Evolutionary conservation across 2,888 invertebrate species (phyloP).

Genomic region (Periphyllus acericola): DNA sequence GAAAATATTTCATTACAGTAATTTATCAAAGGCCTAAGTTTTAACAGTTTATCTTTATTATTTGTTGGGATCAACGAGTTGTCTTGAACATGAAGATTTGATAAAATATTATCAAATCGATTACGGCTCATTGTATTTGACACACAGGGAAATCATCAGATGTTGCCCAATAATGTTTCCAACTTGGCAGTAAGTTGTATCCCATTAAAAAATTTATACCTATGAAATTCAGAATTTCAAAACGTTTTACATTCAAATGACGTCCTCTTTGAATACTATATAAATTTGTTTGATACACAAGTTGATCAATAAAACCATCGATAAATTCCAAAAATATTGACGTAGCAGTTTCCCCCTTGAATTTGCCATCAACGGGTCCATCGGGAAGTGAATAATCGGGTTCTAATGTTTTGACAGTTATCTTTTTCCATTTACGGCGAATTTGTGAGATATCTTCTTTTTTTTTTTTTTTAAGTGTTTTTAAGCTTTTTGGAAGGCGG

Average conservation of each 20-base stretch:
- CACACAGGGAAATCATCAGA: neutral
- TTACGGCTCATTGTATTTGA: neutral
- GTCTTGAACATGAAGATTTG: neutral
- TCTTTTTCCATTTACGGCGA: neutral
- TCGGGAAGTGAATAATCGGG: neutral
- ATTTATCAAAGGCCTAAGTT: too few relatives aligned
- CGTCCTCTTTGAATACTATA: neutral
- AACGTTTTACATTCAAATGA: neutral
- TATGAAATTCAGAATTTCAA: neutral
- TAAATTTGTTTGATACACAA: constrained; percentile 10
- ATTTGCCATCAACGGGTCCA: neutral
- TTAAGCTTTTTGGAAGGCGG: neutral
- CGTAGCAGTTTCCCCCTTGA: neutral
- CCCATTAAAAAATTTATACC: constrained; percentile 7
- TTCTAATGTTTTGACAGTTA: neutral
- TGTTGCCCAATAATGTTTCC: neutral
- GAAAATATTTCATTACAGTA: too few relatives aligned
- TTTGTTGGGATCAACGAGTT: neutral
- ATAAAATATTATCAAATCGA: neutral
- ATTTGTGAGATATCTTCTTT: neutral
- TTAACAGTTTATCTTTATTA: constrained; percentile 20
- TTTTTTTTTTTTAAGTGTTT: constrained; percentile 10
- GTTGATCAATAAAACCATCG: neutral
- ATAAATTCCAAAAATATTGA: neutral
- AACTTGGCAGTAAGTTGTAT: neutral